Conservation (phyloP, 2,113 vertebrate species). For the Nymphicus hollandicus region DNA sequence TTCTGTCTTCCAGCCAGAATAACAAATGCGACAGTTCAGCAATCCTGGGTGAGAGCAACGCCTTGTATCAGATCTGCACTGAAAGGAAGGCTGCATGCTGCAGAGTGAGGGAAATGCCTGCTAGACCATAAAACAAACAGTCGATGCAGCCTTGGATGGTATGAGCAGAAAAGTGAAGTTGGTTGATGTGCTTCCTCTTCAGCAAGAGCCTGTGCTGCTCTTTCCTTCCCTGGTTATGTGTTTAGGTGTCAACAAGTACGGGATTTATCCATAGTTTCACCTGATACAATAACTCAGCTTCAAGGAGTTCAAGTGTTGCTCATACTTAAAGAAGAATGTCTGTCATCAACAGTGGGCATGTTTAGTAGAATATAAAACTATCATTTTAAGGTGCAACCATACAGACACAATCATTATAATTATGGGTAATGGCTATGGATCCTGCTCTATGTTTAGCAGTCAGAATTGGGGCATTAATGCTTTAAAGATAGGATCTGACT, state of each 20-base stretch:
- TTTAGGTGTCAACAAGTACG: fast-evolving
- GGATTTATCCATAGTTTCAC: not conserved
- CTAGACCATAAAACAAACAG: not conserved
- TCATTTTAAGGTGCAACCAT: not conserved
- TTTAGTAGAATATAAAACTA: not conserved
- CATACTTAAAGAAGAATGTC: not conserved
- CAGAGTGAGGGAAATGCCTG: not conserved
- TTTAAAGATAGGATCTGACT: conserved; percentile 20
- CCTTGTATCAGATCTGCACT: not conserved
- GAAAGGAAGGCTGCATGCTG: not conserved
- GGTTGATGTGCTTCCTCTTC: not conserved
- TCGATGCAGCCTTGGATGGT: not conserved
- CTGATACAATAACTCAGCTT: not conserved
- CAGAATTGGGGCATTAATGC: not conserved
- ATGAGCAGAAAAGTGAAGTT: not conserved
- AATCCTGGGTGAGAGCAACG: not conserved
- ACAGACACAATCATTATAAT: not conserved
- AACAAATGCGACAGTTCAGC: not conserved
- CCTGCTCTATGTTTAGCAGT: not conserved
- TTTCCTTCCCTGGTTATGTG: not conserved
- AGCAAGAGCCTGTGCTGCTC: not conserved
- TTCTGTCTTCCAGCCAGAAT: not conserved
- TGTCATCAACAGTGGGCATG: not conserved
- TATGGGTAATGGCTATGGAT: not conserved
- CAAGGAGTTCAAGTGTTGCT: not conserved